Evolutionary conservation across 2,888 invertebrate genomes (phyloP), one percentile per base, ranked within the genome.

Genomic region (Thalpophila matura): DNA sequence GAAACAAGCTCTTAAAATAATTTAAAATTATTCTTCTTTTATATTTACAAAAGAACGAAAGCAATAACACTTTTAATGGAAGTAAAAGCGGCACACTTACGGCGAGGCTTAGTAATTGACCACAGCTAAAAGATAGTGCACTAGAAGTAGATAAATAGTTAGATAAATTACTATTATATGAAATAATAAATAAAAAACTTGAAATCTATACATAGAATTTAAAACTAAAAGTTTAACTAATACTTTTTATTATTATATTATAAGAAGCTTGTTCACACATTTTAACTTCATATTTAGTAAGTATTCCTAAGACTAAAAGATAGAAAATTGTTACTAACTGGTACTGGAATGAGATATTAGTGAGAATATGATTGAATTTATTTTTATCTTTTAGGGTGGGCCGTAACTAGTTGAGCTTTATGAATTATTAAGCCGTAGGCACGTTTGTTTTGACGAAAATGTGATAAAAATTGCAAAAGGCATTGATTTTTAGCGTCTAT

Each of bases 191-290:
- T 87, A 89, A 87, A 92, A 92, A 90, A 89, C 92, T 93, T 93
- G 89, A 94, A 94, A 93, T 94, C 93, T 93, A 95, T 94, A 92
- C 90, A 94, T 95, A 94, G 93, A 91, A 93, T 91, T 92, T 87
- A 92, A 93, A 92, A 90, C 91, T 91, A 89, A 92, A 94, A 93
- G 89, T 92, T 93, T 92, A 93, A 91, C 90, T 94, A 93, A 92
- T 93, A 93, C 92, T 93, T 94, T 93, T 94, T 93, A 94, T 93
- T 93, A 93, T 90, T 90, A 91, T 86, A 91, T 86, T 89, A 85
- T 95, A 95, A 94, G 92, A 93, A 83, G 95, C 95, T 95, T 95
- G 93, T 94, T 95, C 95, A 94, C 94, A 93, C 93, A 90, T 94
- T 94, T 94, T 94, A 94, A 92, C 94, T 94, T 94, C 92, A 89